A percentile compares a stretch with the other conserved stretches of the same genome.
These are phyloP conservation scores for Orgyia antiqua DNA, from an alignment of 2,888 invertebrate genomes.

Conservation along the genomic window DNA sequence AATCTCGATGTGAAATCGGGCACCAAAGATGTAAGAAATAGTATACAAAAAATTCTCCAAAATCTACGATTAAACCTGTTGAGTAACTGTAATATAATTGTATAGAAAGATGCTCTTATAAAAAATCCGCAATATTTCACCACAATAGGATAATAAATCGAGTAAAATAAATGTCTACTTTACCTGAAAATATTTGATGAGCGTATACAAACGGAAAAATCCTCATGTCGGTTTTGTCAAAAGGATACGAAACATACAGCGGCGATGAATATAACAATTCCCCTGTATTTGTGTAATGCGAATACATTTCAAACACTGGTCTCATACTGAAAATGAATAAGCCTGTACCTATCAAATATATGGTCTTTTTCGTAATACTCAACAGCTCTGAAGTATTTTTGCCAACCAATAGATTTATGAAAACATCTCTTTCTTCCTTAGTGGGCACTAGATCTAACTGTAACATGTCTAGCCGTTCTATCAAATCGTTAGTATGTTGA, in stretches of 20 bases:
- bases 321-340: constrained; percentile 8
- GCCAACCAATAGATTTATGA: constrained; percentile 7
- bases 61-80: too few relatives aligned
- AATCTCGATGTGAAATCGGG: too few relatives aligned
- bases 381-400: constrained; percentile 7
- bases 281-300: constrained; percentile 6
- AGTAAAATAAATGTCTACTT: too few relatives aligned
- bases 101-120: too few relatives aligned
- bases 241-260: constrained; percentile 14
- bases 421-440: constrained; percentile 3
- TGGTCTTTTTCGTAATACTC: constrained; percentile 3
- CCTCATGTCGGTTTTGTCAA: constrained; percentile 11
- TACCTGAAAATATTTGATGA: constrained; percentile 13
- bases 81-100: too few relatives aligned
- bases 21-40: too few relatives aligned
- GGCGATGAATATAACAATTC: constrained; percentile 14
- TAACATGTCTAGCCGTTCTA: constrained; percentile 9
- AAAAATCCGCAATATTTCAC: too few relatives aligned
- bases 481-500: constrained; percentile 8
- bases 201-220: constrained; percentile 12
- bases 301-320: constrained; percentile 5
- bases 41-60: too few relatives aligned
- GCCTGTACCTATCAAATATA: constrained; percentile 5
- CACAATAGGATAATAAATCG: too few relatives aligned
- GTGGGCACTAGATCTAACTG: constrained; percentile 1